Percentiles rank a stretch among this genome's conserved stretches.
phyloP scores from a whole-genome alignment of 2,113 vertebrate species.

The Smithornis capensis region DNA sequence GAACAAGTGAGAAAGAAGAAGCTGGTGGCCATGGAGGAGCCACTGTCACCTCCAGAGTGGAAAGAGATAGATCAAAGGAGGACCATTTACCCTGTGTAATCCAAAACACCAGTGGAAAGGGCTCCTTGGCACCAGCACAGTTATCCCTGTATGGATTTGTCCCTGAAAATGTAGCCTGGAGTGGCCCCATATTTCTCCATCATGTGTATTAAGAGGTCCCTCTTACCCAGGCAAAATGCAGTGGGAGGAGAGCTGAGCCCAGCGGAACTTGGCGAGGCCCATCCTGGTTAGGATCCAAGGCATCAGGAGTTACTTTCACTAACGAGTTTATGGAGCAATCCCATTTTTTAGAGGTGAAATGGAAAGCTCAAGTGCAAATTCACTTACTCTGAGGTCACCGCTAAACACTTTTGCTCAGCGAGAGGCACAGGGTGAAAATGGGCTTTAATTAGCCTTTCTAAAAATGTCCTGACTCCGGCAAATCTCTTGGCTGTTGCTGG shows the following conservation, averaged over 20 bases:
- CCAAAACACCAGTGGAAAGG: background rate
- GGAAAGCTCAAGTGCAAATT: slow-evolving; percentile 18
- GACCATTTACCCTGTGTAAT: rapidly evolving
- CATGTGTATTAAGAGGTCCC: background rate
- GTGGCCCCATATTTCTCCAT: background rate
- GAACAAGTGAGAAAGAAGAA: background rate
- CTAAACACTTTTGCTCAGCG: background rate
- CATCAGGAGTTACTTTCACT: slow-evolving; percentile 14
- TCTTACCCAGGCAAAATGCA: background rate
- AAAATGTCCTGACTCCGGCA: background rate
- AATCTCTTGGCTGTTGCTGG: background rate
- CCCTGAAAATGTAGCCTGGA: background rate
- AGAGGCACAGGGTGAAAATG: slow-evolving; percentile 9
- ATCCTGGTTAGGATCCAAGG: slow-evolving; percentile 8
- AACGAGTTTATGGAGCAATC: slow-evolving; percentile 36
- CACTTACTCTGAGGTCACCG: background rate
- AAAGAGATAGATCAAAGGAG: background rate
- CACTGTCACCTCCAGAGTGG: background rate
- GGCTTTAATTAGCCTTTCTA: slow-evolving; percentile 47
- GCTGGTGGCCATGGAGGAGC: rapidly evolving
- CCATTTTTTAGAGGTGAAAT: slow-evolving; percentile 45
- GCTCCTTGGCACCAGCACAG: background rate
- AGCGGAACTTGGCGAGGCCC: background rate
- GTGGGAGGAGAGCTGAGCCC: background rate
- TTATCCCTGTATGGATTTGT: background rate